Base-by-base conservation (phyloP, 2,888 invertebrate genomes). In the Corythucha ciliata region DNA sequence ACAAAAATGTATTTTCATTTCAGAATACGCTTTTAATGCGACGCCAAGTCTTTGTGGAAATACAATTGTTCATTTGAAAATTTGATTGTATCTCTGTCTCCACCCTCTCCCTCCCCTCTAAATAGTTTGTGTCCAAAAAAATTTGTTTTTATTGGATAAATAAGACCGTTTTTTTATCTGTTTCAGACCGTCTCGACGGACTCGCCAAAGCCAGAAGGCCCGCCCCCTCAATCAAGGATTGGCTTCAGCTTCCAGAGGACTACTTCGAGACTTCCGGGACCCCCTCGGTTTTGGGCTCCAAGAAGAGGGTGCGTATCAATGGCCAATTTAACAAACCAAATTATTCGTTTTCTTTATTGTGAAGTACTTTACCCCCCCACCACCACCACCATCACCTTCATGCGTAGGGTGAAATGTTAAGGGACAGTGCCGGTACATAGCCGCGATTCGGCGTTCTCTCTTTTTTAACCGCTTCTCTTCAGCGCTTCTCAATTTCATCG, bases 101-200 rank as follows among this genome's bases (percentile, higher is more conserved):
- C 12, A 29, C 8, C 29, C 10, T 12, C 29, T 12, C 34, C 34
- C 12, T 18, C 6, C 12, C 5, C 34, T 7, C 34, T 34, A 34
- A 14, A 29, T 29, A 14, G 27, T 14, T 37, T 26, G 26, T 3
- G 2, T 27, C 22, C 29, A 29, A 29, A 29, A 10, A 29, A 29
- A 8, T 29, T 29, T 29, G 12, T 29, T 29, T n/a, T 29, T n/a
- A 29, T 8, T 8, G 8, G 29, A 29, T 29, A 8, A 8, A 29
- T 8, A n/a, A n/a, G 29, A 10, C 8, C n/a, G 8, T n/a, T 29
- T n/a, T 37, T 48, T 53, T 65, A 55, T 58, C 68, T 70, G 71
- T 78, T 76, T 21, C 75, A 93, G 94, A 92, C 64, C 86, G 90
- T 56, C 78, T 96, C 69, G 96, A 94, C 73, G 94, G 94, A 57